Evolutionary conservation across 1,140 invertebrate genomes (phyloP).

Genomic region (Sitophilus oryzae): DNA sequence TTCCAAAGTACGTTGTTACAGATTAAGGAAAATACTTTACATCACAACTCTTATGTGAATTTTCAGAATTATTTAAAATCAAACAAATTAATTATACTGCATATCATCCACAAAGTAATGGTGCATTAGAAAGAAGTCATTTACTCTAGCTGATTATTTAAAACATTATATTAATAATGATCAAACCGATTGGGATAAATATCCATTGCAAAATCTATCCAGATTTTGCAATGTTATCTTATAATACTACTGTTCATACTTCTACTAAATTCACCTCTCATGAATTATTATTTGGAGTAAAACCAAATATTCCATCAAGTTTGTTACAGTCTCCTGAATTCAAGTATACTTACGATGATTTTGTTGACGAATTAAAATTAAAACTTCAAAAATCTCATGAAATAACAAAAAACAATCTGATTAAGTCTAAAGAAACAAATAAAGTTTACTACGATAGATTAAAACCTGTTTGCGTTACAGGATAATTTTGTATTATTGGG

Average conservation of each 20-base stretch:
- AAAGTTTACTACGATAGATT: background rate
- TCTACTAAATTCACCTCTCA: conserved; percentile 34
- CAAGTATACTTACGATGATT: conserved; percentile 21
- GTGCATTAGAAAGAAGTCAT: conserved; percentile 41
- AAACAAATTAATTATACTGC: conserved; percentile 27
- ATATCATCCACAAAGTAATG: conserved; percentile 39
- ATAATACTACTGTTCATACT: conserved; percentile 34
- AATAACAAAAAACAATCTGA: no score
- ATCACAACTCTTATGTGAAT: conserved; percentile 34
- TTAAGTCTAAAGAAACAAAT: conserved; percentile 4
- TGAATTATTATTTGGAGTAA: conserved; percentile 36
- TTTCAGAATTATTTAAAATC: conserved; percentile 34
- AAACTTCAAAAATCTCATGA: no score
- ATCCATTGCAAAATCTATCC: no score
- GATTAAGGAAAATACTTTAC: conserved; percentile 39
- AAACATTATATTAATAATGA: conserved; percentile 33
- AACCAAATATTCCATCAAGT: conserved; percentile 27
- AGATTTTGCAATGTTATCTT: conserved; percentile 29
- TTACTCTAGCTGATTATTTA: conserved; percentile 29
- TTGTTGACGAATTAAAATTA: no score
- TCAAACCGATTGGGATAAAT: conserved; percentile 32
- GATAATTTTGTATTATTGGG: background rate
- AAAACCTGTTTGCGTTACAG: background rate
- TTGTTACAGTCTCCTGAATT: conserved; percentile 8
- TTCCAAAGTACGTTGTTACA: conserved; percentile 28